Conservation (phyloP, 1,140 invertebrate genomes). For the Piezodorus guildinii region DNA sequence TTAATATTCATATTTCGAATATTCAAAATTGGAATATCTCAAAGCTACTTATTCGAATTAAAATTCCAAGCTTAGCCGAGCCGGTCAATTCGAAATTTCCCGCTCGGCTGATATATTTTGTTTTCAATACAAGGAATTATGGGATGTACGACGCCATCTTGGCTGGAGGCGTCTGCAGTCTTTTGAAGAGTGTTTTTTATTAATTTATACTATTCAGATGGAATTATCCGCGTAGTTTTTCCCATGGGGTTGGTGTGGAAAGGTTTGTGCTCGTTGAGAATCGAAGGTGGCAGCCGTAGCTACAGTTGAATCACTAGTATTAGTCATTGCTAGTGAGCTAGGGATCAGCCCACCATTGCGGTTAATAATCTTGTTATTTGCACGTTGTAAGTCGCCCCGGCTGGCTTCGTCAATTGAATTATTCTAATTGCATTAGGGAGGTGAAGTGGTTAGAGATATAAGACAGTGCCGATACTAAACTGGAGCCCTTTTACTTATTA, state of each 20-base stretch:
- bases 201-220: constrained; percentile 21
- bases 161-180: constrained; percentile 28
- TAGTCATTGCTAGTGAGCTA: constrained; percentile 18
- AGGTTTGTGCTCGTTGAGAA: background rate
- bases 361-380: constrained; percentile 42
- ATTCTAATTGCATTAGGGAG: constrained; percentile 38
- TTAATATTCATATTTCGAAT: too few relatives aligned
- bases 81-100: constrained; percentile 9
- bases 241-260: constrained; percentile 18
- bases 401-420: constrained; percentile 43
- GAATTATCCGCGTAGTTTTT: constrained; percentile 15
- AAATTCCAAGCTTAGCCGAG: background rate
- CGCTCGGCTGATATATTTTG: constrained; percentile 20
- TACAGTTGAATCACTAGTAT: constrained; percentile 13
- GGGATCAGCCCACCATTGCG: constrained; percentile 29
- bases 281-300: constrained; percentile 10
- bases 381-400: constrained; percentile 38
- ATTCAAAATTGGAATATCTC: too few relatives aligned
- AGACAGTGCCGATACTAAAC: constrained; percentile 10
- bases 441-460: constrained; percentile 25
- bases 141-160: constrained; percentile 27
- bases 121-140: constrained; percentile 20
- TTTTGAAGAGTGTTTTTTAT: constrained; percentile 24
- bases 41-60: too few relatives aligned
- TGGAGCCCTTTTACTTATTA: constrained; percentile 20